phyloP scores from a whole-genome alignment of 2,888 invertebrate species.

The Aspidapion aeneum region DNA sequence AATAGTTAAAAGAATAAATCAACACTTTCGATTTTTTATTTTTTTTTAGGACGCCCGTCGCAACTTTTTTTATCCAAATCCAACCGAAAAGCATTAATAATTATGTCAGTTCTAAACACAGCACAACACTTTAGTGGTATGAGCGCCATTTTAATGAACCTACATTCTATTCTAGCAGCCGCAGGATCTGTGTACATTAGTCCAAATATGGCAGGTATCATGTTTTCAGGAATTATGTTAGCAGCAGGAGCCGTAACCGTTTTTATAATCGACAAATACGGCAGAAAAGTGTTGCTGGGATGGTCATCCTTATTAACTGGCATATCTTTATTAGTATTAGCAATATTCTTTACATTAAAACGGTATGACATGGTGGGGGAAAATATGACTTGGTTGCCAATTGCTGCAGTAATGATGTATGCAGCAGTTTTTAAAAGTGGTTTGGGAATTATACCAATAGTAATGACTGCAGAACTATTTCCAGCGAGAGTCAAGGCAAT shows the following conservation, averaged over 20 bases:
- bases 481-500: slow-evolving; percentile 45
- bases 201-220: slow-evolving; percentile 36
- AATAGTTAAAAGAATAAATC: too few species aligned
- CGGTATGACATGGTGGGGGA: slow-evolving; percentile 33
- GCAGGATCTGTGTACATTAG: slow-evolving; percentile 39
- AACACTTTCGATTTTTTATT: too few species aligned
- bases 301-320: slow-evolving; percentile 41
- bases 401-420: slow-evolving; percentile 18
- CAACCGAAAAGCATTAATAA: slow-evolving; percentile 43
- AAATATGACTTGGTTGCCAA: slow-evolving; percentile 33
- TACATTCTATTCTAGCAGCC: slow-evolving; percentile 39
- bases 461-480: slow-evolving; percentile 45
- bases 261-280: slow-evolving; percentile 41
- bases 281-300: slow-evolving; percentile 39
- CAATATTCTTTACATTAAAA: slow-evolving; percentile 41
- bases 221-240: slow-evolving; percentile 42
- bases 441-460: slow-evolving; percentile 44
- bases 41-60: background rate
- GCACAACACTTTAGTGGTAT: slow-evolving; percentile 46
- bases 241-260: slow-evolving; percentile 38
- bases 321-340: slow-evolving; percentile 37
- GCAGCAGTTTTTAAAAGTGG: slow-evolving; percentile 41
- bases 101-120: slow-evolving; percentile 43
- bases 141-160: slow-evolving; percentile 45
- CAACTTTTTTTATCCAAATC: slow-evolving; percentile 40